phyloP scores from a whole-genome alignment of 2,888 invertebrate genomes.

The Limenitis camilla region DNA sequence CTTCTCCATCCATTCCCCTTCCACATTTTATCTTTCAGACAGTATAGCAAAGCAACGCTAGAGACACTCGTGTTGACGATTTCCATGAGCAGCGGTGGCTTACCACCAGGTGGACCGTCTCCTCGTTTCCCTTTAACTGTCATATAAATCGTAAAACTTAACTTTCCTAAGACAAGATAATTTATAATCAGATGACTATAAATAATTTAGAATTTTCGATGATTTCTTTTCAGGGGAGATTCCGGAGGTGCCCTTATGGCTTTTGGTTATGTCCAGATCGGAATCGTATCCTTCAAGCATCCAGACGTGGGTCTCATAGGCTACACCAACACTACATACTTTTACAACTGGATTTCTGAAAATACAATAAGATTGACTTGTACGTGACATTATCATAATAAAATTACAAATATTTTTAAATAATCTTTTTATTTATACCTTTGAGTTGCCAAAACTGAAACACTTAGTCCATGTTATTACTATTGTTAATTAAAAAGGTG shows the following conservation, averaged over 20 bases:
- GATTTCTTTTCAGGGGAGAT: constrained; percentile 36
- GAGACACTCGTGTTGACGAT: too few species aligned
- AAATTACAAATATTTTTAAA: neutral
- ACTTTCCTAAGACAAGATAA: neutral
- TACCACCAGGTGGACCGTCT: too few species aligned
- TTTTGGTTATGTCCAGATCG: constrained; percentile 38
- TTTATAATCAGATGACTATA: neutral
- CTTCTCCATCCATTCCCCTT: too few species aligned
- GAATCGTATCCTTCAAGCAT: constrained; percentile 38
- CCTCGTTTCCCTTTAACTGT: too few species aligned
- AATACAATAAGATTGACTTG: constrained; percentile 8
- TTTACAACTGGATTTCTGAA: constrained; percentile 23
- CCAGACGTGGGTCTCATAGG: constrained; percentile 21
- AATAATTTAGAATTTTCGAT: neutral
- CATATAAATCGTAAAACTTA: too few species aligned
- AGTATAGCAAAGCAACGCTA: too few species aligned
- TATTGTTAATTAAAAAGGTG: too few species aligned
- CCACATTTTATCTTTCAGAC: too few species aligned
- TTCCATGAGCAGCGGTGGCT: neutral
- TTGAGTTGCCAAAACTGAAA: too few species aligned
- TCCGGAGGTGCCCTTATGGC: constrained; percentile 41
- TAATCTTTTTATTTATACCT: too few species aligned
- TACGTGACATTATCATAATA: neutral
- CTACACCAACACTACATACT: constrained; percentile 35
- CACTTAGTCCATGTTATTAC: too few species aligned